These are phyloP conservation scores for Apostichopus japonicus DNA, from an alignment of 35 echinoderm and acorn worm species.

Conservation along the genomic window DNA sequence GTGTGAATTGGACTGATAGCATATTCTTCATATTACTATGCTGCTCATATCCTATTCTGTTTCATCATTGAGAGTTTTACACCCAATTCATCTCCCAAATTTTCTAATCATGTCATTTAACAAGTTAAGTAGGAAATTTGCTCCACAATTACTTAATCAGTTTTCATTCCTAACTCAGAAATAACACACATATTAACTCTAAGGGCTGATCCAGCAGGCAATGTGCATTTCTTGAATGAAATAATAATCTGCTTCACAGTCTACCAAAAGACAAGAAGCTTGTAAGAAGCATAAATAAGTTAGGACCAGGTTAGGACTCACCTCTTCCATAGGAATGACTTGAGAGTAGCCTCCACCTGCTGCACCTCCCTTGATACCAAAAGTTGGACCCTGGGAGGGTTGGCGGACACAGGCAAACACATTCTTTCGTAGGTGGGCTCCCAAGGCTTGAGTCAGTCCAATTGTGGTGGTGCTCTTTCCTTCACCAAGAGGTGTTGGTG, in stretches of 20 bases:
- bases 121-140: too few relatives aligned
- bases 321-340: constrained; percentile 99
- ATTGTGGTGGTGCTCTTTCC: constrained; percentile 99
- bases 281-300: too few relatives aligned
- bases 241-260: too few relatives aligned
- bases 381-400: constrained; percentile 98
- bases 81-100: too few relatives aligned
- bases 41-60: background rate
- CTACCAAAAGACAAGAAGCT: too few relatives aligned
- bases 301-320: background rate
- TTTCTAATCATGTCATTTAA: too few relatives aligned
- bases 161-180: too few relatives aligned
- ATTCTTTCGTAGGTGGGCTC: constrained; percentile 91
- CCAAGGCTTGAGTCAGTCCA: constrained; percentile 86
- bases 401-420: constrained; percentile 99
- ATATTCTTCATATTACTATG: background rate
- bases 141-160: too few relatives aligned
- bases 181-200: too few relatives aligned
- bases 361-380: constrained; percentile 99
- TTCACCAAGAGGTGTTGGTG: constrained; percentile 94
- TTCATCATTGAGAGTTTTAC: background rate
- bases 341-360: constrained; percentile 97
- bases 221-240: too few relatives aligned
- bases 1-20: background rate
- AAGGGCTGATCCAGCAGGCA: too few relatives aligned